phyloP scores from a whole-genome alignment of 2,888 invertebrate species.

The Chesias legatella region DNA sequence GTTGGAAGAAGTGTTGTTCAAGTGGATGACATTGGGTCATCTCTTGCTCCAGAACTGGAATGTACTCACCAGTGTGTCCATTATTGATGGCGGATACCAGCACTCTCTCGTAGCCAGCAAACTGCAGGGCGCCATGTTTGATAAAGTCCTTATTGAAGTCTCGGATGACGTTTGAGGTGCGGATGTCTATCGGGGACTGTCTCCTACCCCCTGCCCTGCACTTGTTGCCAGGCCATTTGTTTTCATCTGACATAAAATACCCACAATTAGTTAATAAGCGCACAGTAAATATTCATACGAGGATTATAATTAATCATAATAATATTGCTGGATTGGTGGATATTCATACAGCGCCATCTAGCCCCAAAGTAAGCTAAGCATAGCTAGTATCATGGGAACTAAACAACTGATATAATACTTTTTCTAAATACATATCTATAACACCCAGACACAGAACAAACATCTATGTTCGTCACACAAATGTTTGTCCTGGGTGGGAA shows the following conservation, averaged over 20 bases:
- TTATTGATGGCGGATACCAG: constrained; percentile 82
- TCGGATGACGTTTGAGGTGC: constrained; percentile 39
- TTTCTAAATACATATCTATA: no score
- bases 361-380: no score
- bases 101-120: constrained; percentile 78
- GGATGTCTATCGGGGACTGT: constrained; percentile 69
- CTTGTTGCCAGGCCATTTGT: constrained; percentile 51
- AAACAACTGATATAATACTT: no score
- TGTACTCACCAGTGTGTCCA: constrained; percentile 83
- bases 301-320: no score
- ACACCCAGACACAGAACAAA: no score
- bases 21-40: background rate
- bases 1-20: no score
- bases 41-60: background rate
- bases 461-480: no score
- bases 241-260: constrained; percentile 42
- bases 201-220: constrained; percentile 52
- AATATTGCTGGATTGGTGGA: no score
- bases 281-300: no score
- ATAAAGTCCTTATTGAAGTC: constrained; percentile 52
- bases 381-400: no score
- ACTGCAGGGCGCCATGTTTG: constrained; percentile 65
- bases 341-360: no score
- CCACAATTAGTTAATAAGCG: background rate
- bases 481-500: no score